Evolutionary conservation across 2,797 vertebrate genomes (phyloP).

Genomic region (Helicolenus hilgendorfi): DNA sequence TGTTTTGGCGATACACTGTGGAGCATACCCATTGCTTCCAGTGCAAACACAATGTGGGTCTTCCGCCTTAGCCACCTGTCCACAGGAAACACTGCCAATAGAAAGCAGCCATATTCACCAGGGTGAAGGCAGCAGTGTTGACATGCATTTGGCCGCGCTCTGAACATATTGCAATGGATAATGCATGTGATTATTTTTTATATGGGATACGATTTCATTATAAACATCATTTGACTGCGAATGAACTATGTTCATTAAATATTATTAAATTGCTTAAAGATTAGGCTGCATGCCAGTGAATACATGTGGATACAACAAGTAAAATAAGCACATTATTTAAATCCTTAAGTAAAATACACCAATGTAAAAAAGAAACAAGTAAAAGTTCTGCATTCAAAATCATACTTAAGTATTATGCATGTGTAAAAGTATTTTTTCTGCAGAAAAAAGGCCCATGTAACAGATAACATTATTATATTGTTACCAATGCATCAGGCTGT

Average conservation of each 20-base stretch:
- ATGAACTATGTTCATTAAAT: conserved; percentile 9
- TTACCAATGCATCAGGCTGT: background rate
- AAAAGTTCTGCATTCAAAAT: background rate
- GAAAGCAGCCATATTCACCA: conserved; percentile 71
- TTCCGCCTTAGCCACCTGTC: conserved; percentile 82
- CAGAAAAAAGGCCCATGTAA: background rate
- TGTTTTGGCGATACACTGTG: conserved; percentile 43
- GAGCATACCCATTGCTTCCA: conserved; percentile 59
- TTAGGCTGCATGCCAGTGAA: background rate
- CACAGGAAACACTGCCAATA: conserved; percentile 69
- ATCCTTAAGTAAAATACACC: background rate
- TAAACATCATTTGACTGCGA: conserved; percentile 14
- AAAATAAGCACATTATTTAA: background rate
- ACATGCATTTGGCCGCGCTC: conserved; percentile 47
- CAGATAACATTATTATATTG: background rate
- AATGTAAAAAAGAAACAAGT: background rate
- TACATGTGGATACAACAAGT: background rate
- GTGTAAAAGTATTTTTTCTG: background rate
- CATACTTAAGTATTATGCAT: background rate
- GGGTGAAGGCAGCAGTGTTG: conserved; percentile 46
- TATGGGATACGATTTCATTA: conserved; percentile 3
- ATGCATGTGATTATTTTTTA: conserved; percentile 37
- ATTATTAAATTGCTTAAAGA: conserved; percentile 6
- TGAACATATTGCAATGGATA: conserved; percentile 52
- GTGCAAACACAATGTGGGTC: conserved; percentile 73